A percentile compares a stretch with the other conserved stretches of the same genome.
Conservation (phyloP, 2,113 vertebrate genomes). For the Pygoscelis adeliae region DNA sequence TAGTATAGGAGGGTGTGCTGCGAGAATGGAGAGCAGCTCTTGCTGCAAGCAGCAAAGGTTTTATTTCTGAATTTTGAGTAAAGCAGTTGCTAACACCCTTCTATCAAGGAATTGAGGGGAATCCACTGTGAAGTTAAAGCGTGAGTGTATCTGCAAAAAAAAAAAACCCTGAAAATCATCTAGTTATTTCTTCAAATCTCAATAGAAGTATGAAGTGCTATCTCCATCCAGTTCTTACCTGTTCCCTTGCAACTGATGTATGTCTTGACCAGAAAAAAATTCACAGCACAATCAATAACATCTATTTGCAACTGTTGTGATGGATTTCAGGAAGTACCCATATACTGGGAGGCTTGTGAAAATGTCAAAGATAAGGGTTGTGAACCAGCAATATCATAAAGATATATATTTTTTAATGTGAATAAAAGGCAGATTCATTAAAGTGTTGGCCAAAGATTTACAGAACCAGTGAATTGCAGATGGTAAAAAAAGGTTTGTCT, state of each 20-base stretch:
- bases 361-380: background rate
- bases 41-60: background rate
- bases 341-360: background rate
- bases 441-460: background rate
- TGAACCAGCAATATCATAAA: background rate
- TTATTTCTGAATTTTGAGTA: background rate
- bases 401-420: background rate
- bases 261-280: background rate
- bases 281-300: accelerated
- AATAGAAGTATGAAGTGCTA: background rate
- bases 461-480: background rate
- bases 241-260: background rate
- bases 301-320: background rate
- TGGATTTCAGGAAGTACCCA: background rate
- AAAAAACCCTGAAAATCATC: background rate
- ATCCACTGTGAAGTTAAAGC: background rate
- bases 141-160: background rate
- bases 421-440: background rate
- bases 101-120: background rate
- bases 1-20: background rate
- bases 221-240: background rate
- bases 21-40: background rate
- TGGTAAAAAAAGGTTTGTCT: background rate
- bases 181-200: background rate
- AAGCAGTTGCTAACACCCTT: background rate